These are phyloP conservation scores for Pocillopora damicornis DNA, from an alignment of 64 coral and sea anemone species.

Conservation along the genomic window DNA sequence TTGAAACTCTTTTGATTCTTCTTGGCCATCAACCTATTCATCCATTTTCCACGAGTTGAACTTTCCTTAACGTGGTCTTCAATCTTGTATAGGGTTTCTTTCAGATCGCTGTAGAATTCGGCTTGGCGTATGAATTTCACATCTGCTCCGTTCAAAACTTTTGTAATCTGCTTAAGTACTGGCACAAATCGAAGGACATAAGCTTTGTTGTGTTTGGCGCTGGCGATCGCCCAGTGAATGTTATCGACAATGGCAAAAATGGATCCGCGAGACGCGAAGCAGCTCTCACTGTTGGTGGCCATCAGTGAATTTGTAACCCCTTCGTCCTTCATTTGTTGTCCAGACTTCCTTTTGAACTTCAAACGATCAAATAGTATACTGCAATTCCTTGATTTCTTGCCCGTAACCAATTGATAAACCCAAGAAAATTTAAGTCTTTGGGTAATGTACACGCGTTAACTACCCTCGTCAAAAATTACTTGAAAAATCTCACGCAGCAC, in stretches of 20 bases:
- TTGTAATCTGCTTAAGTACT: slow-evolving; percentile 70
- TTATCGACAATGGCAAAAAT: slow-evolving; percentile 66
- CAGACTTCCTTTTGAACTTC: background rate
- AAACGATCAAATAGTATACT: background rate
- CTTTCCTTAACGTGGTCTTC: slow-evolving; percentile 64
- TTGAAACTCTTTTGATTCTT: slow-evolving; percentile 79
- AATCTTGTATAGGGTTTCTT: slow-evolving; percentile 73
- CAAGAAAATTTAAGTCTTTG: slow-evolving; percentile 7
- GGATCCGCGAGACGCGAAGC: slow-evolving; percentile 45
- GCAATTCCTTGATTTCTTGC: background rate
- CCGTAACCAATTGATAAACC: background rate
- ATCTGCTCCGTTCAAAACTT: slow-evolving; percentile 87
- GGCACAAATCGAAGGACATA: slow-evolving; percentile 72
- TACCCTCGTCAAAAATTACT: slow-evolving; percentile 69
- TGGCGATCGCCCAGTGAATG: slow-evolving; percentile 80
- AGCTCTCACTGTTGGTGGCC: slow-evolving; percentile 30
- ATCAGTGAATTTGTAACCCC: background rate
- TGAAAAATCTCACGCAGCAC: slow-evolving; percentile 51
- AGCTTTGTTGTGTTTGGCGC: slow-evolving; percentile 86
- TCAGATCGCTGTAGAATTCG: slow-evolving; percentile 88
- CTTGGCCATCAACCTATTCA: slow-evolving; percentile 74
- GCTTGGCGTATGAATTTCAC: slow-evolving; percentile 71
- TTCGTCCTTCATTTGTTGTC: slow-evolving; percentile 57
- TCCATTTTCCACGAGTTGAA: slow-evolving; percentile 56
- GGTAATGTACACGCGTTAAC: slow-evolving; percentile 6